These are phyloP conservation scores for Sycophila sp. DNA, from an alignment of 1,140 invertebrate genomes.

Conservation along the genomic window DNA sequence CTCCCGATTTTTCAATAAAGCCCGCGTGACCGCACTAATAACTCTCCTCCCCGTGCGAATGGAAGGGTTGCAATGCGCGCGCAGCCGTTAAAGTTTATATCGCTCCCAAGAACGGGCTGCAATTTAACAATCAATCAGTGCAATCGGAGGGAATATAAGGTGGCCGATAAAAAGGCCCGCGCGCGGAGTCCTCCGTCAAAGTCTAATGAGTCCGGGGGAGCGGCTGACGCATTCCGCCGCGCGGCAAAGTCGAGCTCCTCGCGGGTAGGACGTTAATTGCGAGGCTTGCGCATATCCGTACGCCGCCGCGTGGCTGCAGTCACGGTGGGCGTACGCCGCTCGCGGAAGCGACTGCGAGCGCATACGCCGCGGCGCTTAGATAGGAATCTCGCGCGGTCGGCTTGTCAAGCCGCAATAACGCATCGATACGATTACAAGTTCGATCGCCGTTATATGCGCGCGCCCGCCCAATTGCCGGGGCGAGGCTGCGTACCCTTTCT, in stretches of 20 bases:
- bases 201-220: neutral
- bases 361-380: neutral
- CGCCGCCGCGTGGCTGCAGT: neutral
- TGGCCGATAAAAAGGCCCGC: too few relatives aligned
- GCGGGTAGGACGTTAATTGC: neutral
- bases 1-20: conserved; percentile 12
- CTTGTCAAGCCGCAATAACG: neutral
- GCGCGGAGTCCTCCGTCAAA: neutral
- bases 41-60: too few relatives aligned
- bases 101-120: too few relatives aligned
- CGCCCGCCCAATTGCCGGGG: too few relatives aligned
- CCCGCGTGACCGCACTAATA: neutral
- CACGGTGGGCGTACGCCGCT: neutral
- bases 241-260: neutral
- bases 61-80: too few relatives aligned
- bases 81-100: too few relatives aligned
- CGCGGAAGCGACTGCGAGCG: neutral
- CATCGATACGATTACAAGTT: neutral
- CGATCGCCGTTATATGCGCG: conserved; percentile 1
- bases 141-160: too few relatives aligned
- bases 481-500: too few relatives aligned
- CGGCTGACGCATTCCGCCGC: too few relatives aligned
- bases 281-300: neutral
- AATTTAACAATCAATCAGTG: too few relatives aligned
- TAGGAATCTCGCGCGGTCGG: neutral